Conservation (phyloP, 2,797 vertebrate genomes). For the Sebastes ruberrimus region DNA sequence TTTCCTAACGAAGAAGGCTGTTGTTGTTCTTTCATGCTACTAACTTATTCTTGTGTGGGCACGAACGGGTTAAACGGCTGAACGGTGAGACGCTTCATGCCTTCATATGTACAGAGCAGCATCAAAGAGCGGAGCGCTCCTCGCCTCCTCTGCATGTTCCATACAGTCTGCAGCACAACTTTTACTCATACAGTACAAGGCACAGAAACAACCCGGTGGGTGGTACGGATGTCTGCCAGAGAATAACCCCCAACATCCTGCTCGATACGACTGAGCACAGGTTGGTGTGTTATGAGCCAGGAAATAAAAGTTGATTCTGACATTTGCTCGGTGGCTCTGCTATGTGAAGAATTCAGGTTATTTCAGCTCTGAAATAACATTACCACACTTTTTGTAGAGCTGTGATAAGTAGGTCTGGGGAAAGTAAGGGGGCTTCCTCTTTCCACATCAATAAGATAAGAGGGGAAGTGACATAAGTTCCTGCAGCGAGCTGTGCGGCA, state of each 20-base stretch:
- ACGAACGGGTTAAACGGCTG: constrained; percentile 77
- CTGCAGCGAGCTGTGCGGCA: constrained; percentile 46
- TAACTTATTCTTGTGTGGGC: constrained; percentile 74
- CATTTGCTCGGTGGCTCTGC: neutral
- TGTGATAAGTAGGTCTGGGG: constrained; percentile 55
- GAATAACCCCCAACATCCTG: constrained; percentile 73
- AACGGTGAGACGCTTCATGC: constrained; percentile 29
- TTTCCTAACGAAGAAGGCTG: constrained; percentile 51
- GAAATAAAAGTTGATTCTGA: constrained; percentile 10
- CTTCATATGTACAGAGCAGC: constrained; percentile 32
- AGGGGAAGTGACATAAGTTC: constrained; percentile 83
- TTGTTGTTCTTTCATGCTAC: constrained; percentile 24
- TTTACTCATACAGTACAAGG: constrained; percentile 58
- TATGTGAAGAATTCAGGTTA: constrained; percentile 3
- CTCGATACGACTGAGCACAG: constrained; percentile 38
- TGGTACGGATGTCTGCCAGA: constrained; percentile 35
- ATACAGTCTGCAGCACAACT: constrained; percentile 53
- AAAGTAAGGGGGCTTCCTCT: constrained; percentile 77
- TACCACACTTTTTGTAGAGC: neutral
- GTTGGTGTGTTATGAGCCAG: constrained; percentile 19
- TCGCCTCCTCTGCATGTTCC: constrained; percentile 85
- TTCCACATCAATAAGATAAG: constrained; percentile 71
- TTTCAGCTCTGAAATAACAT: constrained; percentile 26
- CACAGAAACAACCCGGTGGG: constrained; percentile 52
- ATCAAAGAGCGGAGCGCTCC: constrained; percentile 61